Conservation (phyloP, 2,797 vertebrate genomes). For the Tauraco hartlaubi region DNA sequence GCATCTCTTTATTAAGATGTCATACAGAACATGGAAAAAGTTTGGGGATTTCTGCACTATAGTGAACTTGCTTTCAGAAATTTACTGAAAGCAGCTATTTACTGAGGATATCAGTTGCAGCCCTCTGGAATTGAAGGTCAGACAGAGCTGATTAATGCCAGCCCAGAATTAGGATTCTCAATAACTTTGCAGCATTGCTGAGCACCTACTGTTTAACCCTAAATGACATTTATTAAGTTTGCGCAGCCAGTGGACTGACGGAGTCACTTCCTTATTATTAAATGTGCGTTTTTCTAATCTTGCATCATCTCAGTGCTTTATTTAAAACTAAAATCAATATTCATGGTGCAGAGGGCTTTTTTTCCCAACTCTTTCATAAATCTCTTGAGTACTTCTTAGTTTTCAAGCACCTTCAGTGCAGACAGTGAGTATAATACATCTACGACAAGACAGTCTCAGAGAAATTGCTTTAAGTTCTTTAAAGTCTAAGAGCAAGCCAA, state of each 20-base stretch:
- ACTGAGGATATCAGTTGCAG: conserved; percentile 61
- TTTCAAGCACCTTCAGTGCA: conserved; percentile 42
- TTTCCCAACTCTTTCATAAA: conserved; percentile 9
- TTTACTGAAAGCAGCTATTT: conserved; percentile 66
- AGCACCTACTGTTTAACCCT: conserved; percentile 58
- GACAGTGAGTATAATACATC: background rate
- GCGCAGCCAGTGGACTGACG: background rate
- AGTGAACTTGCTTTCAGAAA: conserved; percentile 55
- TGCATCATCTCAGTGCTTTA: conserved; percentile 37
- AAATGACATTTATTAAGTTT: conserved; percentile 65
- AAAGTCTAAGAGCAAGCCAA: background rate
- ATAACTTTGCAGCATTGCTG: conserved; percentile 49
- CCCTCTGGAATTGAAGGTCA: conserved; percentile 48
- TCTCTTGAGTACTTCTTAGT: conserved; percentile 5
- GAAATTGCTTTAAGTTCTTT: conserved; percentile 8
- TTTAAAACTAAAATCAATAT: conserved; percentile 65
- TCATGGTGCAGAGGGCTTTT: conserved; percentile 20
- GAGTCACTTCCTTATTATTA: conserved; percentile 55
- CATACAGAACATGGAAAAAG: background rate
- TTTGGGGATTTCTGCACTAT: conserved; percentile 22
- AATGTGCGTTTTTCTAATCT: conserved; percentile 54
- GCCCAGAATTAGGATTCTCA: conserved; percentile 47
- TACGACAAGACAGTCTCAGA: background rate
- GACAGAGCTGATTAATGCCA: conserved; percentile 61
- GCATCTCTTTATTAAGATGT: background rate